Evolutionary conservation across 2,797 vertebrate species (phyloP).

Genomic region (Myotis planiceps): DNA sequence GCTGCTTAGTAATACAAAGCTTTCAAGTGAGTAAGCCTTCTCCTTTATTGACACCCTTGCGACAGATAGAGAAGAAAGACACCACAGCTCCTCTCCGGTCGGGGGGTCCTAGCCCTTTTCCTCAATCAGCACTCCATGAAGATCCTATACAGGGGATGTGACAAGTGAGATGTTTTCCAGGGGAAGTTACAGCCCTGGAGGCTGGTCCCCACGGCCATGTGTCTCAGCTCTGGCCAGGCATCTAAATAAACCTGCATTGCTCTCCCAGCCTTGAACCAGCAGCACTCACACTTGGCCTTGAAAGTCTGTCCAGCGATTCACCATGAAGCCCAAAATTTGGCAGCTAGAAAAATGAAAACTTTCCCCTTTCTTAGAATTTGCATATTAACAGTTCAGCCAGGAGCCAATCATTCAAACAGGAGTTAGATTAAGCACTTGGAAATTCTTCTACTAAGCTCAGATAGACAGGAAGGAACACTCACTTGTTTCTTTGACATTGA

Average conservation of each 20-base stretch:
- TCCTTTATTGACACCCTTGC: constrained; percentile 40
- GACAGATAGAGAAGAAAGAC: constrained; percentile 34
- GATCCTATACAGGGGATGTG: background rate
- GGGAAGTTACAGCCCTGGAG: background rate
- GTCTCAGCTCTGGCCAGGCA: background rate
- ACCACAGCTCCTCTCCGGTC: rapidly evolving
- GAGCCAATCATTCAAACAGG: background rate
- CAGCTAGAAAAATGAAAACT: constrained; percentile 44
- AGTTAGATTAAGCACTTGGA: background rate
- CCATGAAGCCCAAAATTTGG: constrained; percentile 10
- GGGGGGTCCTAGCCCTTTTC: background rate
- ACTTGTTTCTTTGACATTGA: background rate
- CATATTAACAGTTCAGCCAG: constrained; percentile 19
- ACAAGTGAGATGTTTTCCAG: background rate
- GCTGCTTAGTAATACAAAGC: background rate
- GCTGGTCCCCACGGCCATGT: background rate
- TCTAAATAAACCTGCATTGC: constrained; percentile 1
- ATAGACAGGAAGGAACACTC: background rate
- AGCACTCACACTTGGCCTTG: background rate
- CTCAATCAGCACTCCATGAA: background rate
- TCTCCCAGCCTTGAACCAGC: background rate
- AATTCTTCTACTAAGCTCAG: background rate
- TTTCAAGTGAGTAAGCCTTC: constrained; percentile 14
- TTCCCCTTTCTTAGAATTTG: constrained; percentile 49
- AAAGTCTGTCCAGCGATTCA: constrained; percentile 37